A percentile compares a stretch with the other conserved stretches of the same genome.
These are phyloP conservation scores for Austrofundulus limnaeus DNA, from an alignment of 2,113 vertebrate species.

Conservation along the genomic window DNA sequence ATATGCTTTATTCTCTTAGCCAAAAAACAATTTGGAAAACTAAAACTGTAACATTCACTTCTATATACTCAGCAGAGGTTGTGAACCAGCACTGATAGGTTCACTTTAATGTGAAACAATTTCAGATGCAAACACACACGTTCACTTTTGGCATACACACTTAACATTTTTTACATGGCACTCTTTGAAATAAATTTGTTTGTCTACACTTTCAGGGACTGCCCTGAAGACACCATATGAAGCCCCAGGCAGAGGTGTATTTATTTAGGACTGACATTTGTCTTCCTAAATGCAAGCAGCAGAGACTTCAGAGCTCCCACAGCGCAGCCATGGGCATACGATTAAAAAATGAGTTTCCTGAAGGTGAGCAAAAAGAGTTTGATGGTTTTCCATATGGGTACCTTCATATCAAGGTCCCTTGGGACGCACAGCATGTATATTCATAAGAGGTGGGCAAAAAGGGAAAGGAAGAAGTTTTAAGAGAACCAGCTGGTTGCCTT, in stretches of 20 bases:
- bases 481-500: slow-evolving; percentile 74
- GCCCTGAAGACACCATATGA: slow-evolving; percentile 26
- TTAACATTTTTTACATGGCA: background rate
- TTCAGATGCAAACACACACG: background rate
- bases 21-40: background rate
- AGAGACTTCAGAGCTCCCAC: slow-evolving; percentile 46
- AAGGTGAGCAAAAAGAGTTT: slow-evolving; percentile 76
- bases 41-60: background rate
- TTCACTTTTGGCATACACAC: background rate
- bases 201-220: slow-evolving; percentile 8
- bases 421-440: slow-evolving; percentile 77
- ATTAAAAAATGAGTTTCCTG: slow-evolving; percentile 64
- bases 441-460: slow-evolving; percentile 68
- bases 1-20: background rate
- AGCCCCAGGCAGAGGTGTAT: slow-evolving; percentile 18
- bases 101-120: background rate
- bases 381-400: slow-evolving; percentile 78
- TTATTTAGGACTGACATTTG: slow-evolving; percentile 53
- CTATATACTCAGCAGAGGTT: no score
- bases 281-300: slow-evolving; percentile 32
- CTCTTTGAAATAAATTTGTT: slow-evolving; percentile 15
- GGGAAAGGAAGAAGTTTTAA: slow-evolving; percentile 57
- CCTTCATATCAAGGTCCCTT: slow-evolving; percentile 63
- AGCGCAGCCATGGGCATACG: slow-evolving; percentile 32
- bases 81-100: background rate